A percentile compares a stretch with the other conserved stretches of the same genome.
These are phyloP conservation scores for Marcusenius ussheri DNA, from an alignment of 2,113 vertebrate species.

Conservation along the genomic window DNA sequence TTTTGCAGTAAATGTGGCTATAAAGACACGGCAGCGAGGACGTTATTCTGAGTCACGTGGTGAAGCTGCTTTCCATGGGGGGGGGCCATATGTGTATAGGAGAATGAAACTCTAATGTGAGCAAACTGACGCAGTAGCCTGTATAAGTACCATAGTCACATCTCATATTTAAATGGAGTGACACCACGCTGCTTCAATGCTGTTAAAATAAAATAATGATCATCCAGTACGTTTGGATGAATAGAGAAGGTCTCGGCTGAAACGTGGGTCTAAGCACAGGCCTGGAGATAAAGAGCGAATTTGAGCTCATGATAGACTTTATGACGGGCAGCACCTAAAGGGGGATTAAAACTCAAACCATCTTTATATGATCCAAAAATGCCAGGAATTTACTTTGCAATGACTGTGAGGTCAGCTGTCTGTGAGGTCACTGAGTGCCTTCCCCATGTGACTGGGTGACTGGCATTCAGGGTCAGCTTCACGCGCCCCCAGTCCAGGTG, in stretches of 20 bases:
- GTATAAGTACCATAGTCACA: neutral
- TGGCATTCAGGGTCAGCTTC: neutral
- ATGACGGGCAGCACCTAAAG: neutral
- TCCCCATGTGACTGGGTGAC: neutral
- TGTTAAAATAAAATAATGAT: neutral
- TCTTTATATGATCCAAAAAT: neutral
- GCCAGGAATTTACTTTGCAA: neutral
- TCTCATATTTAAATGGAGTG: neutral
- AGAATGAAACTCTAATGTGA: neutral
- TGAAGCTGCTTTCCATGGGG: conserved; percentile 46
- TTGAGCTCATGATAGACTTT: neutral
- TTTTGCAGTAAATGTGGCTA: conserved; percentile 46
- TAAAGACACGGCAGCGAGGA: conserved; percentile 47
- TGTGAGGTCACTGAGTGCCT: neutral
- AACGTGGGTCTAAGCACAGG: neutral
- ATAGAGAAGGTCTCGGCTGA: neutral
- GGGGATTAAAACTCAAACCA: neutral
- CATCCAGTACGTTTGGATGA: neutral
- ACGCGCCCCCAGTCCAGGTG: neutral
- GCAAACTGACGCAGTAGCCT: neutral
- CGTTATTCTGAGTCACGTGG: conserved; percentile 42
- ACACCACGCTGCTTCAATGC: neutral
- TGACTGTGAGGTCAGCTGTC: neutral
- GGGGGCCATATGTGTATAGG: conserved; percentile 12
- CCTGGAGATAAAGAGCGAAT: neutral